Percentiles rank a stretch among this genome's conserved stretches.
Conservation (phyloP, 2,888 invertebrate genomes). For the Chymomyza procnemis region DNA sequence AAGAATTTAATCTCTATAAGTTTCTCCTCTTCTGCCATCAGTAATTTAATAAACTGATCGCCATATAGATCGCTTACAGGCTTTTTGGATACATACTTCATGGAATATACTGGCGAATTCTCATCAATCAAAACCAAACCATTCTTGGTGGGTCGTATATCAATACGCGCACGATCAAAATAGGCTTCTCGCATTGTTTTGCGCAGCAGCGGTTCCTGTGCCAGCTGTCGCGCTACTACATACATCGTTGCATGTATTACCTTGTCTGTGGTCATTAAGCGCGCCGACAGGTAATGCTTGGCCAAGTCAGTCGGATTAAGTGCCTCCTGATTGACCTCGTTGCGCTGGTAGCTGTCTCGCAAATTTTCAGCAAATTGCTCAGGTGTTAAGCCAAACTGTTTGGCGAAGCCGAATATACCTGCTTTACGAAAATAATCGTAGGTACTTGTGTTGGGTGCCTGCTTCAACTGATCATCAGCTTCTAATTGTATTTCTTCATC, state of each 20-base stretch:
- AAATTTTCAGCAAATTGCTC: slow-evolving; percentile 98
- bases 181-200: slow-evolving; percentile 91
- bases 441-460: slow-evolving; percentile 91
- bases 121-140: slow-evolving; percentile 98
- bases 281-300: slow-evolving; percentile 84
- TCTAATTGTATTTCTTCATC: slow-evolving; percentile 83
- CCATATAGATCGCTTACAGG: slow-evolving; percentile 92
- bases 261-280: slow-evolving; percentile 87
- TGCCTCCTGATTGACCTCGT: slow-evolving; percentile 95
- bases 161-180: slow-evolving; percentile 91
- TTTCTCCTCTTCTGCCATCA: slow-evolving; percentile 90
- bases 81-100: slow-evolving; percentile 95
- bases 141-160: slow-evolving; percentile 90
- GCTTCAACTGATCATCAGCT: slow-evolving; percentile 85
- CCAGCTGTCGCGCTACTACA: slow-evolving; percentile 96
- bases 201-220: slow-evolving; percentile 93
- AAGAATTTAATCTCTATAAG: slow-evolving; percentile 86
- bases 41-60: slow-evolving; percentile 92
- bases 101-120: slow-evolving; percentile 89
- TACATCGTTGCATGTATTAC: slow-evolving; percentile 93
- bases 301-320: slow-evolving; percentile 91
- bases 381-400: slow-evolving; percentile 94
- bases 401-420: slow-evolving; percentile 90
- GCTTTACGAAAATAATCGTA: slow-evolving; percentile 92
- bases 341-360: slow-evolving; percentile 95